Evolutionary conservation across 2,888 invertebrate genomes (phyloP).

Genomic region (Pristionchus exspectatus): DNA sequence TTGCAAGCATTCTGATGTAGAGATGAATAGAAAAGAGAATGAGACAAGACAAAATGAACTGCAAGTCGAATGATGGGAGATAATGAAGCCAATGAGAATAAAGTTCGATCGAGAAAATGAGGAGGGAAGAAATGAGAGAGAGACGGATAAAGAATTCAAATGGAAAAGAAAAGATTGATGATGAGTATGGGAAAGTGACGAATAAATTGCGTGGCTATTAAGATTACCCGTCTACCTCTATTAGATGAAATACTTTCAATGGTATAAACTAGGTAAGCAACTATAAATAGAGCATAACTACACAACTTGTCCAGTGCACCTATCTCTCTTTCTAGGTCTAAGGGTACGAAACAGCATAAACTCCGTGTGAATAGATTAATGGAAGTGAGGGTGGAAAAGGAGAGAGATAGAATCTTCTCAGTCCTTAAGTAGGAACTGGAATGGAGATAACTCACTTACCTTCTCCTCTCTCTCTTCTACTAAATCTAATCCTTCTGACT

Average conservation of each 20-base stretch:
- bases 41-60: not conserved
- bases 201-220: not conserved
- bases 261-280: not conserved
- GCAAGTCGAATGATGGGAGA: not conserved
- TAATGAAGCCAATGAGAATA: not conserved
- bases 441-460: not conserved
- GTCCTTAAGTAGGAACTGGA: not conserved
- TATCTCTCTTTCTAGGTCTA: not conserved
- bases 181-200: not conserved
- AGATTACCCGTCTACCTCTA: not conserved
- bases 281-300: too few species aligned
- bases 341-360: not conserved
- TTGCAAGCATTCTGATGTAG: not conserved
- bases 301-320: not conserved
- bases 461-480: not conserved
- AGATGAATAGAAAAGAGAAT: not conserved
- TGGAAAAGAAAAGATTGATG: conserved; percentile 29
- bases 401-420: not conserved
- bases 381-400: not conserved
- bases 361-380: not conserved
- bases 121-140: not conserved
- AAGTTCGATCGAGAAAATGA: conserved; percentile 1
- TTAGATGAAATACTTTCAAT: not conserved
- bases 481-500: not conserved
- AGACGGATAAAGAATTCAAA: not conserved